Conservation (phyloP, 2,797 vertebrate species). For the Onychomys arenicola region DNA sequence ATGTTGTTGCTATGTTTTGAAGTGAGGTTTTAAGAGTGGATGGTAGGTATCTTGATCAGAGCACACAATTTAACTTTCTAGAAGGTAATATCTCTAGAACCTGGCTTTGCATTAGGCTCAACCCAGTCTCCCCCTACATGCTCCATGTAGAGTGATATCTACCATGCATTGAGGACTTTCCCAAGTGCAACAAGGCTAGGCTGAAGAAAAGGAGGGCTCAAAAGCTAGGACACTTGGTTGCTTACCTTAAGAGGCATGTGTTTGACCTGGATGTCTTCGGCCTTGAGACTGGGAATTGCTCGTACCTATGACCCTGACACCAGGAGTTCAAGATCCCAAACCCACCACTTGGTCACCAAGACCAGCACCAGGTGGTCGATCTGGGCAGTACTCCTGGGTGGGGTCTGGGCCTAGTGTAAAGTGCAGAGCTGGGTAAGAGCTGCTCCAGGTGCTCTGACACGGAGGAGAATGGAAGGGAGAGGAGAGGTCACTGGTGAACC, state of each 20-base stretch:
- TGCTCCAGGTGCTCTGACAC: background rate
- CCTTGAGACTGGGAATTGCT: background rate
- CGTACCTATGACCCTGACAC: background rate
- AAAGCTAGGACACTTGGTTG: background rate
- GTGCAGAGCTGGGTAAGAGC: no score
- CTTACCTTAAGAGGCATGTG: background rate
- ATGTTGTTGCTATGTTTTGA: background rate
- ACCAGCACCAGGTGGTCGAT: no score
- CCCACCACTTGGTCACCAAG: background rate
- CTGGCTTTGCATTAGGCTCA: background rate
- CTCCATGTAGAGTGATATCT: background rate
- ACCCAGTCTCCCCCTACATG: accelerated
- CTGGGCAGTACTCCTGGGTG: no score
- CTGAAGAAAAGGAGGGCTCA: background rate
- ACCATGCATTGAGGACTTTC: background rate
- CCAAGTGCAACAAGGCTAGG: background rate
- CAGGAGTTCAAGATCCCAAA: background rate
- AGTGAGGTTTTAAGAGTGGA: background rate
- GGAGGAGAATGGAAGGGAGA: background rate
- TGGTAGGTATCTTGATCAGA: background rate
- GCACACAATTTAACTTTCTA: no score
- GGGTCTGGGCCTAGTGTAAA: no score
- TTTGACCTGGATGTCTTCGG: background rate
- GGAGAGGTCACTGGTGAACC: background rate
- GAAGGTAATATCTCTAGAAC: background rate